These are phyloP conservation scores for Tachina lurida DNA, from an alignment of 2,888 invertebrate genomes.

Conservation along the genomic window DNA sequence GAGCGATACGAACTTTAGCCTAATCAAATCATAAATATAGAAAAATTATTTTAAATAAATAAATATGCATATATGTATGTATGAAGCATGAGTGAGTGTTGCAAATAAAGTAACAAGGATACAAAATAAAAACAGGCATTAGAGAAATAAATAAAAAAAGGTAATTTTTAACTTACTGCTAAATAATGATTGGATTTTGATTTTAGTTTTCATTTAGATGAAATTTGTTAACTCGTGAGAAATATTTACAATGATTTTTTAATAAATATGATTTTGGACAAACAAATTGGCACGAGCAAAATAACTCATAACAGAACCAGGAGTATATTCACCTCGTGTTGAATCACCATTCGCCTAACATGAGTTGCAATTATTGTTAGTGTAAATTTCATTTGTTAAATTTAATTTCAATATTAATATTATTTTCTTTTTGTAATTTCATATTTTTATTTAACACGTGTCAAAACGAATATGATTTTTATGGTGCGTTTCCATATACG, in stretches of 20 bases:
- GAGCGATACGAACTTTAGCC: too few relatives aligned
- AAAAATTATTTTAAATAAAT: too few relatives aligned
- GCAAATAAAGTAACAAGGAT: background rate
- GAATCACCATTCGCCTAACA: slow-evolving; percentile 39
- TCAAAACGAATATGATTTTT: background rate
- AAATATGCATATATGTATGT: too few relatives aligned
- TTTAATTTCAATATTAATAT: background rate
- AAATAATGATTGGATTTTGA: background rate
- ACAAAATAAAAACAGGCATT: background rate
- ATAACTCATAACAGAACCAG: slow-evolving; percentile 8
- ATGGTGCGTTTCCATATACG: too few relatives aligned
- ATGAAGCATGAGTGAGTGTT: too few relatives aligned
- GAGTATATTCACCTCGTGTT: slow-evolving; percentile 6
- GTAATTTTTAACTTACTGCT: slow-evolving; percentile 1
- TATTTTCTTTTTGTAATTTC: background rate
- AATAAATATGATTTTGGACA: slow-evolving; percentile 34
- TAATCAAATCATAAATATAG: too few relatives aligned
- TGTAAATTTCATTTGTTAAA: background rate
- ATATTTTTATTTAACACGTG: too few relatives aligned
- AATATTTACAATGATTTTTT: slow-evolving; percentile 11
- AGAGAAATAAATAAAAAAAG: background rate
- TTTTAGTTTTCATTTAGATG: background rate
- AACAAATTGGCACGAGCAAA: slow-evolving; percentile 17
- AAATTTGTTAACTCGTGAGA: slow-evolving; percentile 8
- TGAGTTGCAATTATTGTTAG: background rate